Base-by-base conservation (phyloP, 2,797 vertebrate species). In the Euthynnus affinis region DNA sequence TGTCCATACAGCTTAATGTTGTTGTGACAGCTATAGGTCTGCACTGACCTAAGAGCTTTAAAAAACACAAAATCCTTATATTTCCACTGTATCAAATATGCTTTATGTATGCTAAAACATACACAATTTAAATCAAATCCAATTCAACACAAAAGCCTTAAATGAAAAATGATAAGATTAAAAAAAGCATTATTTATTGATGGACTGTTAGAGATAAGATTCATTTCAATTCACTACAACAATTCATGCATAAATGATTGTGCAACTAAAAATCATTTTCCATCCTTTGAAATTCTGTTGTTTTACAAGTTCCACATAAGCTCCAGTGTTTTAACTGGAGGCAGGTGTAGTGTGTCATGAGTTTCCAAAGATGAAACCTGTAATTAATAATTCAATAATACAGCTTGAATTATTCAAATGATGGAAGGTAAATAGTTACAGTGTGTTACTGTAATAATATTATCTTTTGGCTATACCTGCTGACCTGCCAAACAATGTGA, bases 351-450 rank as follows among this genome's bases (percentile, higher is more conserved):
- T n/a, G 15, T 69, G 9, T 69, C 71, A 69, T 42, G 42, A 2
- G 2, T 46, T 40, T 70, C 29, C 27, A 69, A 81, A 71, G 20
- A 74, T 65, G 23, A 83, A 74, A 68, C 62, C 34, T 17, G 14
- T 78, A 20, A 80, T 88, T 60, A 85, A 76, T 76, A 81, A 86
- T 74, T 73, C 27, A 81, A 25, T 48, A 68, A 71, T 15, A 40
- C 7, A 65, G 13, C 25, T 37, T 82, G 0, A 75, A 76, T 74
- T 59, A 81, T 81, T 79, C 5, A 67, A 71, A 62, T 3, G n/a
- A 25, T 46, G 34, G 22, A 56, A 18, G 18, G 29, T 42, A 64
- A 68, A 61, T 18, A 44, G 23, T 22, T 10, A 55, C 13, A 22
- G 23, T 29, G 2, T 70, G 62, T 76, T 48, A 27, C 37, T 22